Base-by-base conservation (phyloP, 1,140 invertebrate species). In the Prorops nasuta region DNA sequence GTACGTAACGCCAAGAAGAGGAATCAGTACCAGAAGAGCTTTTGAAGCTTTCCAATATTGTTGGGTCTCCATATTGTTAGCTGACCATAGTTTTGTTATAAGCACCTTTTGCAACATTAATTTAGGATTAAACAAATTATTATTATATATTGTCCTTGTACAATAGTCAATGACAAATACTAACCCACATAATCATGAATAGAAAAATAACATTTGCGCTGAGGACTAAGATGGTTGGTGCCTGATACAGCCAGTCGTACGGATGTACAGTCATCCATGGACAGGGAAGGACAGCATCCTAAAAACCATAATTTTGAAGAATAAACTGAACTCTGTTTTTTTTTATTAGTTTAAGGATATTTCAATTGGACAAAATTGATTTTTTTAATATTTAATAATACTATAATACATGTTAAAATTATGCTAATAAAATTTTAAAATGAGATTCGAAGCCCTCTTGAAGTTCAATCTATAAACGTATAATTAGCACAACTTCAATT, bases 171-270 rank as follows among this genome's bases (percentile, higher is more conserved):
- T n/a, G n/a, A n/a, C n/a, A n/a, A n/a, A n/a, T n/a, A n/a, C n/a
- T n/a, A 58, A 91, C 92, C 90, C 91, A 94, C 88, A 97, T 94
- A 58, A 97, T 95, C 72, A 87, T 87, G 58, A 87, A 80, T 18
- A 96, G 84, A 74, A 96, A 96, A 44, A 94, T 79, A 1, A 93
- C 81, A 71, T 97, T 97, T 20, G 91, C 75, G 41, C 87, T 81
- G 2, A 92, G 77, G 12, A 91, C 87, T 20, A 81, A 67, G 22
- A 91, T 79, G 1, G 86, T 84, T 0, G 90, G 88, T 1, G 80
- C 82, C 70, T 91, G 85, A 66, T 88, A 89, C 50, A 92, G 86
- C 88, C 89, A 92, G 67, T 92, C 90, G 38, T 84, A 83, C 17
- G 81, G 78, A 67, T 88, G 86, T 49, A 83, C 81, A 40, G 78